Evolutionary conservation across 2,888 invertebrate species (phyloP).

Genomic region (Agriotes lineatus): DNA sequence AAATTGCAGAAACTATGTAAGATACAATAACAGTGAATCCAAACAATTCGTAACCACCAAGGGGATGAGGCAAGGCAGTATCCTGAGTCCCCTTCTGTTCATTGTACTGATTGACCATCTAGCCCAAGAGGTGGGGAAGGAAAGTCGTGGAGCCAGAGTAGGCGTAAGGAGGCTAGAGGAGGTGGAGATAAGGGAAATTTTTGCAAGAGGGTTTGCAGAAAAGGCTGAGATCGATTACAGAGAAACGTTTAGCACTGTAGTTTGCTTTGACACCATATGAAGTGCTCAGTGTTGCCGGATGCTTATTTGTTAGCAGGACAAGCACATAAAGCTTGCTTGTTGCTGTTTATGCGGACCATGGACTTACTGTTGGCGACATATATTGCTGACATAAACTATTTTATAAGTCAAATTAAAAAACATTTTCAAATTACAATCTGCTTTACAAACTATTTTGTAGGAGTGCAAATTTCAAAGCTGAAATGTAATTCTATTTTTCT

Average conservation of each 20-base stretch:
- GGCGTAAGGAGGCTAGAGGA: too few relatives aligned
- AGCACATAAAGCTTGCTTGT: conserved; percentile 37
- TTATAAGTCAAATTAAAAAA: conserved; percentile 30
- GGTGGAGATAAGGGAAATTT: too few relatives aligned
- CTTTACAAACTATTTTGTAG: too few relatives aligned
- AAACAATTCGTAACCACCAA: too few relatives aligned
- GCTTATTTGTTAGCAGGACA: conserved; percentile 45
- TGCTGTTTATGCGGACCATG: conserved; percentile 49
- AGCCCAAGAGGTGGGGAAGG: too few relatives aligned
- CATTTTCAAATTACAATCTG: too few relatives aligned
- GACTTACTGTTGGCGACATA: conserved; percentile 39
- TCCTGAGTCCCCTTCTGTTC: too few relatives aligned
- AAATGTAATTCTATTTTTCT: conserved; percentile 31
- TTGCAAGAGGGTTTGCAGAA: background rate
- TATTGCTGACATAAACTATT: conserved; percentile 21
- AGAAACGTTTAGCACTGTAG: background rate
- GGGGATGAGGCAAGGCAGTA: too few relatives aligned
- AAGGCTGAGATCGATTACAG: background rate
- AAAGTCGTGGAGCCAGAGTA: too few relatives aligned
- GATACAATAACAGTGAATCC: too few relatives aligned
- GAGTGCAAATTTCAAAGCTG: conserved; percentile 18
- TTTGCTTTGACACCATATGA: background rate
- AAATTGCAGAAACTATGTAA: too few relatives aligned
- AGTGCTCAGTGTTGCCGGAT: conserved; percentile 43
- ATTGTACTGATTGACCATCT: too few relatives aligned